Evolutionary conservation across 2,797 vertebrate species (phyloP).

Genomic region (Rhincodon typus): DNA sequence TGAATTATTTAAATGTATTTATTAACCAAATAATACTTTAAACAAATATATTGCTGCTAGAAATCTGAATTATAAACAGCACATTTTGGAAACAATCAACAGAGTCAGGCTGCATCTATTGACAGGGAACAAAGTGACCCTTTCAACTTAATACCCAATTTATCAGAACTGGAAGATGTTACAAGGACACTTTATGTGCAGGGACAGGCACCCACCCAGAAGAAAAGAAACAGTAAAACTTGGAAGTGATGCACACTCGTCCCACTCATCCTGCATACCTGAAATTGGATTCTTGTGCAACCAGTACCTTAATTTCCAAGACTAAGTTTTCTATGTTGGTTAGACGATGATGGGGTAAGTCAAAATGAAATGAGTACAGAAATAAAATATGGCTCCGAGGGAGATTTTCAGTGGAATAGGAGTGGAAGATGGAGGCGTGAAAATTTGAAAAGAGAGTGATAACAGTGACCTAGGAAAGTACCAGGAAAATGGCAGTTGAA

Average conservation of each 20-base stretch:
- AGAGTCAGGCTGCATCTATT: background rate
- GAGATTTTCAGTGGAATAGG: background rate
- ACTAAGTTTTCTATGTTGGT: too few relatives aligned
- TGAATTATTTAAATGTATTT: background rate
- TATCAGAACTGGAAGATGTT: background rate
- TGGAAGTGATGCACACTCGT: too few relatives aligned
- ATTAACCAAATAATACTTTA: background rate
- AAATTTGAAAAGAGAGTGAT: background rate
- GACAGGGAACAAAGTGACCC: background rate
- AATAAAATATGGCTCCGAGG: background rate
- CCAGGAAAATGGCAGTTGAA: background rate
- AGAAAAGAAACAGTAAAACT: background rate
- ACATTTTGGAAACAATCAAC: background rate
- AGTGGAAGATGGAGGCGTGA: background rate
- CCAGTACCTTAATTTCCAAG: too few relatives aligned
- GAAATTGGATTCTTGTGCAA: too few relatives aligned
- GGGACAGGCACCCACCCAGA: too few relatives aligned
- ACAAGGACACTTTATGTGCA: too few relatives aligned
- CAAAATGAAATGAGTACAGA: background rate
- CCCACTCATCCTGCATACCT: too few relatives aligned
- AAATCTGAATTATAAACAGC: background rate
- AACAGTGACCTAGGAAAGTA: background rate
- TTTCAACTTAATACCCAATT: background rate
- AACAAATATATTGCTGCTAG: background rate
- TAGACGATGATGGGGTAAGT: background rate